Percentiles rank a stretch among this genome's conserved stretches.
These are phyloP conservation scores for Epinephelus malabaricus DNA, from an alignment of 2,797 vertebrate genomes.

Conservation along the genomic window DNA sequence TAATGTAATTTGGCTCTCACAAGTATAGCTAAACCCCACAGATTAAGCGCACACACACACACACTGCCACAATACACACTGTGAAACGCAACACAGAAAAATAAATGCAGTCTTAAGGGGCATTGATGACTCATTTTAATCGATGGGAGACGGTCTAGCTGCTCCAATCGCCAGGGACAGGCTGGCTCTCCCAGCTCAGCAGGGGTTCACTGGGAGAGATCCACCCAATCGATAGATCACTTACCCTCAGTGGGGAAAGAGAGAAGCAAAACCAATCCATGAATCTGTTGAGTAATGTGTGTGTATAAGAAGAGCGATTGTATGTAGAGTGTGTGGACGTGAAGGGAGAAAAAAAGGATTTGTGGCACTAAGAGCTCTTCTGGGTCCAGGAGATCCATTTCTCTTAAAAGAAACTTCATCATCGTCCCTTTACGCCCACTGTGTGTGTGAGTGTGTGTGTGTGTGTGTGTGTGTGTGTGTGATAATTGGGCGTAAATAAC, in stretches of 20 bases:
- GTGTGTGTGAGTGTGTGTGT: constrained; percentile 20
- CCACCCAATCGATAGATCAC: constrained; percentile 69
- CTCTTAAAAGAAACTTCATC: constrained; percentile 47
- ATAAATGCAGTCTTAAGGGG: constrained; percentile 53
- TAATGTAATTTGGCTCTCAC: neutral
- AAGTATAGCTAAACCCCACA: neutral
- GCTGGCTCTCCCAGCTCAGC: constrained; percentile 36
- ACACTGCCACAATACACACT: constrained; percentile 9
- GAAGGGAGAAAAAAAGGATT: constrained; percentile 12
- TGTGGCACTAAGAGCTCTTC: constrained; percentile 34
- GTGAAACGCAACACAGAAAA: constrained; percentile 27
- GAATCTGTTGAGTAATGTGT: constrained; percentile 29
- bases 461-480: constrained; percentile 9
- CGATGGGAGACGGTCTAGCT: constrained; percentile 50
- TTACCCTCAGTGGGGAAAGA: constrained; percentile 32
- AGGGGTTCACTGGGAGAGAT: constrained; percentile 57
- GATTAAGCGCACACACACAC: constrained; percentile 14
- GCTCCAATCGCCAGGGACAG: constrained; percentile 40
- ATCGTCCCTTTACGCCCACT: constrained; percentile 7
- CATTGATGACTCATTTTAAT: constrained; percentile 69
- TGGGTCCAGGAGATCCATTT: constrained; percentile 30
- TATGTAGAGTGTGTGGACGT: constrained; percentile 5
- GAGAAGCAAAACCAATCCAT: constrained; percentile 53
- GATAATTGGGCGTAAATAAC: constrained; percentile 69
- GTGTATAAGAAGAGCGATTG: neutral